Evolutionary conservation across 2,797 vertebrate species (phyloP), one percentile per base, ranked within the genome.

Genomic region (Micropoecilia bifurca): DNA sequence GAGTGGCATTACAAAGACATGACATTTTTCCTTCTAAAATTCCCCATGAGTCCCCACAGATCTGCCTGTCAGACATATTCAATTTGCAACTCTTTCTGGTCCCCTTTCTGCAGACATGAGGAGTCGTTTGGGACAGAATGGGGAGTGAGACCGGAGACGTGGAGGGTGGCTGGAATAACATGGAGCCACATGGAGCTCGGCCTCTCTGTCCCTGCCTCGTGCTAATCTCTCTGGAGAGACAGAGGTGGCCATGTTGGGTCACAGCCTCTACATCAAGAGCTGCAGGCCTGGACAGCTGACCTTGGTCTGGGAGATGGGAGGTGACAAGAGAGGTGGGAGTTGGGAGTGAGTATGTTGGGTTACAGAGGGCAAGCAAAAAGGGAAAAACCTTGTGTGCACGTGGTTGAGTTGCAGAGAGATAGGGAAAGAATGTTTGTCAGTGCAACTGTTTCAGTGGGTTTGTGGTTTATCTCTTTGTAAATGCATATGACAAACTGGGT

Each of bases 151-250:
- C 88, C 69, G 77, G 83, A 92, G 91, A 92, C 80, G 79, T 84
- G 90, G 89, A 90, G 82, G 73, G 89, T 69, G 90, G 89, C 86
- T 82, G 90, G 92, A 93, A 94, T 93, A 94, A 91, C 90, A 86
- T 81, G 89, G 88, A 93, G 93, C 89, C 89, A 91, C 82, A 85
- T 89, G 63, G 90, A 88, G 90, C 90, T 87, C 78, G 22, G 88
- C 84, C 92, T 93, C 89, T 90, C 91, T 90, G 92, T 93, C 92
- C 90, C 91, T 89, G 91, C 91, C 87, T 93, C 87, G 93, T 95
- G 95, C 96, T 96, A 94, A 93, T 94, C 94, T 94, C 94, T 93
- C 93, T 92, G 93, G 94, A 93, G 91, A 93, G 93, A 93, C 91
- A 94, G 89, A 93, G 92, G 92, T 93, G 90, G 92, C 93, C 91